Conservation (phyloP, 2,888 invertebrate genomes). For the Oligia latruncula region DNA sequence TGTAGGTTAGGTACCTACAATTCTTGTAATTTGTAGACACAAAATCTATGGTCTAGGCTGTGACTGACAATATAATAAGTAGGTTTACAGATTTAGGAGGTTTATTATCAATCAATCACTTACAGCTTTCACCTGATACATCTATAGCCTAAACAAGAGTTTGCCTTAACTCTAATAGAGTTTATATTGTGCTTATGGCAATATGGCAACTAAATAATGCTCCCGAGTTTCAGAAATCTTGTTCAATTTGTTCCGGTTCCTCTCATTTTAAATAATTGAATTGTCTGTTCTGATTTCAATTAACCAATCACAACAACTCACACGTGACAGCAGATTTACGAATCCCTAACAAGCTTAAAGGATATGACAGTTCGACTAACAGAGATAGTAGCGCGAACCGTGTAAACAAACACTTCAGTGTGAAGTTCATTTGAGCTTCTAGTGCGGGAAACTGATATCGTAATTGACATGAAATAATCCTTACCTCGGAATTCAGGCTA, state of each 20-base stretch:
- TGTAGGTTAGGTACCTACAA: constrained; percentile 1
- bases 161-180: neutral
- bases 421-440: constrained; percentile 13
- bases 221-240: neutral
- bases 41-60: neutral
- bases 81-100: neutral
- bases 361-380: constrained; percentile 11
- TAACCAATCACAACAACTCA: constrained; percentile 17
- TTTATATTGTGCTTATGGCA: neutral
- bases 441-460: constrained; percentile 8
- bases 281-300: constrained; percentile 9
- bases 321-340: constrained; percentile 7
- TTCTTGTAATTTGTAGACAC: neutral
- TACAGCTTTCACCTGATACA: neutral
- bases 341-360: constrained; percentile 1
- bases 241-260: neutral
- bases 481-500: neutral
- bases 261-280: constrained; percentile 7
- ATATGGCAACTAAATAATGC: neutral
- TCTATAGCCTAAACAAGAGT: neutral
- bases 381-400: neutral
- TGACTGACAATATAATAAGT: constrained; percentile 40
- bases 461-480: constrained; percentile 18
- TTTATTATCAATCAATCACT: constrained; percentile 16
- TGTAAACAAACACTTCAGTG: constrained; percentile 18